A percentile compares a stretch with the other conserved stretches of the same genome.
Evolutionary conservation across 2,888 invertebrate species (phyloP).

Genomic region (Pachycephus smyrnensis): DNA sequence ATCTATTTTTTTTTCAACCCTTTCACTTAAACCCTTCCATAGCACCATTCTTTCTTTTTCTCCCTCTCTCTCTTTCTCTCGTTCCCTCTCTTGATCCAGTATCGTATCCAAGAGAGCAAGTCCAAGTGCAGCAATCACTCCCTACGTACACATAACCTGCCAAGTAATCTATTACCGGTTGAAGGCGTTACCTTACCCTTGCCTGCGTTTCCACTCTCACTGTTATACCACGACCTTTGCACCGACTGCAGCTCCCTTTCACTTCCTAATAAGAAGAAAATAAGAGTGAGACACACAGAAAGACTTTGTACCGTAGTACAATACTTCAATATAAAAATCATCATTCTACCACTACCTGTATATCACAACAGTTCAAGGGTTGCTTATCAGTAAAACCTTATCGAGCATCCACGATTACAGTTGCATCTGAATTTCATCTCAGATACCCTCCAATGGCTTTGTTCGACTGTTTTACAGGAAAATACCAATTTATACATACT

Average conservation of each 20-base stretch:
- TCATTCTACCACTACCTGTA: background rate
- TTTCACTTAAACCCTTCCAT: background rate
- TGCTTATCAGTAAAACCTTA: background rate
- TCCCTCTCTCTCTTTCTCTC: constrained; percentile 3
- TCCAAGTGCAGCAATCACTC: constrained; percentile 8
- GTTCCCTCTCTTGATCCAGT: constrained; percentile 18
- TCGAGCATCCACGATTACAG: background rate
- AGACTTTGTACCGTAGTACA: background rate
- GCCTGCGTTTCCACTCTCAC: background rate
- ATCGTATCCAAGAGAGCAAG: background rate
- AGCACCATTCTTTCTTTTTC: background rate
- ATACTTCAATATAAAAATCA: background rate
- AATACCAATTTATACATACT: background rate
- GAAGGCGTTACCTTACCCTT: constrained; percentile 15
- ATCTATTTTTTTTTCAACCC: background rate
- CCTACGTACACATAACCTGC: background rate
- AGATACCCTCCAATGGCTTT: background rate
- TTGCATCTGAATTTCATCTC: background rate
- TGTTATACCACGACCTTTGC: background rate
- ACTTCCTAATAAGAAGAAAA: background rate
- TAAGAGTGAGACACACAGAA: background rate
- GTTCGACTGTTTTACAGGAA: background rate
- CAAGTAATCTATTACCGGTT: constrained; percentile 17
- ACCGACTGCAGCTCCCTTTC: background rate
- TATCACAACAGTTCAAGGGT: background rate